Conservation (phyloP, 2,113 vertebrate species). For the Ceyx margarethae region DNA sequence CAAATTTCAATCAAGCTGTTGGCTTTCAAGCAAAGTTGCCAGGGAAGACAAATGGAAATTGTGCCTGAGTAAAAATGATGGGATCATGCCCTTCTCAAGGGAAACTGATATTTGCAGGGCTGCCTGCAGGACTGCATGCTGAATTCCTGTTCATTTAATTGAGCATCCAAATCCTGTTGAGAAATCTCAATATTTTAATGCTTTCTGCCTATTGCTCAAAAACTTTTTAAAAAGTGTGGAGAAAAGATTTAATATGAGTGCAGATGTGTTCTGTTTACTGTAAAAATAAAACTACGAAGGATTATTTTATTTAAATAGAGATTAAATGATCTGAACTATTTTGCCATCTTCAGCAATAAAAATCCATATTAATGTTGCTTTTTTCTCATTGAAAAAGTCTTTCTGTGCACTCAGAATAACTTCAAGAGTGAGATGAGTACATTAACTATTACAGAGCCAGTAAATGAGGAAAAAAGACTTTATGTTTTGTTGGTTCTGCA, state of each 20-base stretch:
- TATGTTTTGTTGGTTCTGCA: not conserved
- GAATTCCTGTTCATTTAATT: slow-evolving; percentile 41
- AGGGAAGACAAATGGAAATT: slow-evolving; percentile 48
- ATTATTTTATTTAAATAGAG: not conserved
- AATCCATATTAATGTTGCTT: not conserved
- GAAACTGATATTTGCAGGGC: slow-evolving; percentile 46
- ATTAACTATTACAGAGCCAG: slow-evolving; percentile 19
- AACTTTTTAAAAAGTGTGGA: not conserved
- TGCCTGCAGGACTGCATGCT: slow-evolving; percentile 24
- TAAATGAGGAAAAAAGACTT: not conserved
- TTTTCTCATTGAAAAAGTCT: not conserved
- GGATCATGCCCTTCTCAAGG: slow-evolving; percentile 28
- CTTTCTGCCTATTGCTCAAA: not conserved
- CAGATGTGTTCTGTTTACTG: not conserved
- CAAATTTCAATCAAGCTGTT: slow-evolving; percentile 37
- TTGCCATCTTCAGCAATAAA: not conserved
- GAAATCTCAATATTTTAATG: slow-evolving; percentile 11
- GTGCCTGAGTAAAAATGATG: not conserved
- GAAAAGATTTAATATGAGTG: not conserved
- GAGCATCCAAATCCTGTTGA: slow-evolving; percentile 5
- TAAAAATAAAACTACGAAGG: not conserved
- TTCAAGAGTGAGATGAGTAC: not conserved
- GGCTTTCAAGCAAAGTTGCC: slow-evolving; percentile 33
- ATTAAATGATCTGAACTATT: not conserved
- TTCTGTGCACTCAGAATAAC: not conserved